phyloP scores from a whole-genome alignment of 2,888 invertebrate species.

The Ptychoptera contaminata region DNA sequence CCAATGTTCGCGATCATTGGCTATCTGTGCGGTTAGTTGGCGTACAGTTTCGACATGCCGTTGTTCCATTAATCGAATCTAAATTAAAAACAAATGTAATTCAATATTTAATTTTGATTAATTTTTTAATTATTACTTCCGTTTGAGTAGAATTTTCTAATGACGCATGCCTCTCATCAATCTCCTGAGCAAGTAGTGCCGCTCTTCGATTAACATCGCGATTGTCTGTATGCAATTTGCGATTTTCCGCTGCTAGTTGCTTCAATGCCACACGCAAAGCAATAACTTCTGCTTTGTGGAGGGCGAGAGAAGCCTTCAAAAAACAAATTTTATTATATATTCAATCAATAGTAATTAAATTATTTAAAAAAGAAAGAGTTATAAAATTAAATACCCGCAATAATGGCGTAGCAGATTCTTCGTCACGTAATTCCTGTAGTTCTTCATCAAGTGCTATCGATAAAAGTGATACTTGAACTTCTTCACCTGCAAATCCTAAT shows the following conservation, averaged over 20 bases:
- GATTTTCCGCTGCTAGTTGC: slow-evolving; percentile 57
- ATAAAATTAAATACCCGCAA: slow-evolving; percentile 15
- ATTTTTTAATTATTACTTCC: slow-evolving; percentile 14
- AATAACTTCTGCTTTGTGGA: slow-evolving; percentile 51
- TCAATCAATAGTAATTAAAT: background rate
- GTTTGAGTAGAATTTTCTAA: slow-evolving; percentile 58
- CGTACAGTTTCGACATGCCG: slow-evolving; percentile 62
- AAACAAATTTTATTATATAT: slow-evolving; percentile 1
- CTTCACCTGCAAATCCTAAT: slow-evolving; percentile 44
- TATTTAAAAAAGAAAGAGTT: background rate
- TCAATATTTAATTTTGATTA: background rate
- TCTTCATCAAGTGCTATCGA: slow-evolving; percentile 56
- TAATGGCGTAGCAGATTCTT: slow-evolving; percentile 23
- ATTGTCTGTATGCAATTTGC: slow-evolving; percentile 64
- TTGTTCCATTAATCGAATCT: slow-evolving; percentile 53
- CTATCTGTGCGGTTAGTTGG: slow-evolving; percentile 49
- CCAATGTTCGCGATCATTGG: slow-evolving; percentile 59
- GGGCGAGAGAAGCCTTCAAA: slow-evolving; percentile 42
- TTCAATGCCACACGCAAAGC: slow-evolving; percentile 42
- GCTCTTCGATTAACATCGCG: slow-evolving; percentile 71
- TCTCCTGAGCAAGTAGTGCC: slow-evolving; percentile 68
- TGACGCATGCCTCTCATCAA: slow-evolving; percentile 75
- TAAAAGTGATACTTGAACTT: slow-evolving; percentile 44
- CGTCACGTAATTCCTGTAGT: slow-evolving; percentile 25
- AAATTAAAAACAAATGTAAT: slow-evolving; percentile 4